Base-by-base conservation (phyloP, 1,140 invertebrate species). In the Pseudomyrmex concolor region DNA sequence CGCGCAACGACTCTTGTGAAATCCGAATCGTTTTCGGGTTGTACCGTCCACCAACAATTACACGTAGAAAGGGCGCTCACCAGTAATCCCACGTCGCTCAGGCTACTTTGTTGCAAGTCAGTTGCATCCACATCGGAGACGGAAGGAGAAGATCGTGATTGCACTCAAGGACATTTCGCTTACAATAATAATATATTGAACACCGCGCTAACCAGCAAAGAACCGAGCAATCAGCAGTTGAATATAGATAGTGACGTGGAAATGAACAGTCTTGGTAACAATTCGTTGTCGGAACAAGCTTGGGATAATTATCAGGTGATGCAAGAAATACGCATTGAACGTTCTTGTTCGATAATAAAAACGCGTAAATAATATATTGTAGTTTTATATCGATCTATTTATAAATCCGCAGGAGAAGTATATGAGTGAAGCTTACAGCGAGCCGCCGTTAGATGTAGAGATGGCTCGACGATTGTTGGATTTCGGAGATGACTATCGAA, bases 401-500 rank as follows among this genome's bases (percentile, higher is more conserved):
- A 7, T 87, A 91, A 87, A 63, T 93, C 93, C 93, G 68, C 91
- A 98, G 97, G 97, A 98, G 93, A 98, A 98, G 92, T 98, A 98
- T 92, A 96, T 97, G 92, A 98, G 97, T 80, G 98, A 98, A 91
- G 96, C 97, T 17, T 98, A 98, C 92, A 98, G 97, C 80, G 98
- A 98, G 94, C 96, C 96, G 94, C 96, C 96, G n/a, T 96, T 97
- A 17, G 98, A 98, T 92, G 96, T 97, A 10, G 97, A 98, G 93
- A 96, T 97, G 10, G 97, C 97, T 62, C 95, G 97, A 64, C 95
- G 96, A 85, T 94, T 98, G 13, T 93, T 98, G 71, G 97, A 98
- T 90, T 98, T 98, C 93, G 97, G 97, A 48, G 98, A 98, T 93
- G 98, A 98, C 94, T 98, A 98, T 93, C 95, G 97, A 91, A 97